Conservation (phyloP, 2,113 vertebrate species). For the Oryzias curvinotus region DNA sequence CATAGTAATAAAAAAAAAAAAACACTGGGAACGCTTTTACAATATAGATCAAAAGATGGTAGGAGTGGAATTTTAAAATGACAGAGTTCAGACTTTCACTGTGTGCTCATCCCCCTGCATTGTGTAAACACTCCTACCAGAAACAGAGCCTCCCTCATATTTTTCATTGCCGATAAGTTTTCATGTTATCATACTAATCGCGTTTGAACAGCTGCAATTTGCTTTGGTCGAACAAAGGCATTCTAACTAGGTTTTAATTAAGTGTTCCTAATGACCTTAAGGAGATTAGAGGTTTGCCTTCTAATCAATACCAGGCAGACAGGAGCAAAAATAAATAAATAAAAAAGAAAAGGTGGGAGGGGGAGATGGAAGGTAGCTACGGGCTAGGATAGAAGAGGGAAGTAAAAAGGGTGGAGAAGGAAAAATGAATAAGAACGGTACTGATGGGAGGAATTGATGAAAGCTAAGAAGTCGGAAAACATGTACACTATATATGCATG, state of each 20-base stretch:
- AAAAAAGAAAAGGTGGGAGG: conserved; percentile 39
- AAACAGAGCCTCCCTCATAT: conserved; percentile 57
- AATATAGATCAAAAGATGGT: too few relatives aligned
- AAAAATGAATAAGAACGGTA: conserved; percentile 16
- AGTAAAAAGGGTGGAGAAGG: conserved; percentile 21
- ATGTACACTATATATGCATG: not conserved
- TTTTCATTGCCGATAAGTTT: conserved; percentile 70
- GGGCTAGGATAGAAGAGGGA: conserved; percentile 58
- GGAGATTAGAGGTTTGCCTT: conserved; percentile 95
- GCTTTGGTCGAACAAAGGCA: conserved; percentile 79
- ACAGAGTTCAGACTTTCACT: conserved; percentile 43
- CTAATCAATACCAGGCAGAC: conserved; percentile 94
- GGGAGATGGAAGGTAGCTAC: conserved; percentile 61
- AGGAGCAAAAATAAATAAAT: conserved; percentile 65
- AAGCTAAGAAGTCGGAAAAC: conserved; percentile 5
- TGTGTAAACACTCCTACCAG: conserved; percentile 68
- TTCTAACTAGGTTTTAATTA: conserved; percentile 98
- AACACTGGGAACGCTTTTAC: too few relatives aligned
- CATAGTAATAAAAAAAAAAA: too few relatives aligned
- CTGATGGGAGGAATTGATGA: conserved; percentile 1
- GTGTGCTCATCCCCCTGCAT: conserved; percentile 63
- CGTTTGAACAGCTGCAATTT: conserved; percentile 81
- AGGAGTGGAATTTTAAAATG: too few relatives aligned
- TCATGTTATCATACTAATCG: conserved; percentile 77
- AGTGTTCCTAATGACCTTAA: conserved; percentile 98